Conservation (phyloP, 92 coral and sea anemone genomes). For the Heteractis magnifica region DNA sequence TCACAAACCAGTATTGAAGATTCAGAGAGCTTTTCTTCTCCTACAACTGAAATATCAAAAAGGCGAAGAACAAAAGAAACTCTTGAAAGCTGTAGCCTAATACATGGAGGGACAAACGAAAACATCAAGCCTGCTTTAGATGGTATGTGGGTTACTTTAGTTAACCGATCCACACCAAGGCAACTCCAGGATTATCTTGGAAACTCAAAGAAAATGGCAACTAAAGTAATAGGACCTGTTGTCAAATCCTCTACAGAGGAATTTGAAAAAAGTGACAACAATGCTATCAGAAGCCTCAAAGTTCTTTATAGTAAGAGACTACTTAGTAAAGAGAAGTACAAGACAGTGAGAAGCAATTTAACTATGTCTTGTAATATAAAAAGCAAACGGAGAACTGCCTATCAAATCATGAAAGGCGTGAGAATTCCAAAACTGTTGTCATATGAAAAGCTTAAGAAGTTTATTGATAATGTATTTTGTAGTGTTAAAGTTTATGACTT, state of each 20-base stretch:
- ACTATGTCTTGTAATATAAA: constrained; percentile 16
- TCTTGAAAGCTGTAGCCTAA: constrained; percentile 25
- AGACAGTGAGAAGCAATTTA: constrained; percentile 38
- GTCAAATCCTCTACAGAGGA: constrained; percentile 16
- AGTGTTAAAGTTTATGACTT: constrained; percentile 28
- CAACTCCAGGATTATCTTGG: constrained; percentile 19
- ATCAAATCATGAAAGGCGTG: not conserved
- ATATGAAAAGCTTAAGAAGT: constrained; percentile 51
- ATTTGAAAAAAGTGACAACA: constrained; percentile 39
- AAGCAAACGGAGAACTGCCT: too few relatives aligned
- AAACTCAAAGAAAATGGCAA: constrained; percentile 29
- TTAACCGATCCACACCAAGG: constrained; percentile 24
- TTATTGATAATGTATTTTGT: constrained; percentile 33
- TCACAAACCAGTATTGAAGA: not conserved
- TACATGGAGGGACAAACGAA: constrained; percentile 50
- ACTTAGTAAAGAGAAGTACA: constrained; percentile 55
- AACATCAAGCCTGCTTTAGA: constrained; percentile 31
- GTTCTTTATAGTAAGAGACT: constrained; percentile 44
- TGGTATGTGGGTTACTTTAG: constrained; percentile 52
- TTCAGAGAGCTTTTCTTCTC: constrained; percentile 25
- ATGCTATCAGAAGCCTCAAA: constrained; percentile 33
- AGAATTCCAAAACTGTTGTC: constrained; percentile 48
- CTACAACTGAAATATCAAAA: constrained; percentile 19
- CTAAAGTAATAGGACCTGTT: constrained; percentile 24
- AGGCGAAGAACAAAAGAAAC: constrained; percentile 50